Percentiles rank a stretch among this genome's conserved stretches.
Evolutionary conservation across 2,797 vertebrate genomes (phyloP).

Genomic region (Merluccius polli): DNA sequence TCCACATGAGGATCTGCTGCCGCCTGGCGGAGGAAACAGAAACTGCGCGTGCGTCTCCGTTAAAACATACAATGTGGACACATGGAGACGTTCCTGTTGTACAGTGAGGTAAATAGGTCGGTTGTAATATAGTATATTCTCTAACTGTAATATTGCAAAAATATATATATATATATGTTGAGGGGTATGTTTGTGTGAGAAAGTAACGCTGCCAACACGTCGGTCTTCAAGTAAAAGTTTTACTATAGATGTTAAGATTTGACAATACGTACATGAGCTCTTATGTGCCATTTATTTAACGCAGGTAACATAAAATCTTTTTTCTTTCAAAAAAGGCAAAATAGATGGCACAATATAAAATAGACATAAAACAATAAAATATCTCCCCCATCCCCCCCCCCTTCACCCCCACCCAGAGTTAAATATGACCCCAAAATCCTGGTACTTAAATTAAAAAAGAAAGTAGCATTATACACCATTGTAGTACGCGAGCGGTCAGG

Average conservation of each 20-base stretch:
- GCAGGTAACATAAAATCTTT: constrained; percentile 9
- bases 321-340: constrained; percentile 20
- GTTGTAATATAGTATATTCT: not conserved
- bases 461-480: constrained; percentile 9
- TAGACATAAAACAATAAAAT: constrained; percentile 34
- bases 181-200: not conserved
- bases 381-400: not conserved
- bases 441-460: not conserved
- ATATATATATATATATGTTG: not conserved
- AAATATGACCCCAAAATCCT: not conserved
- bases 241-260: not conserved
- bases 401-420: not conserved
- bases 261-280: constrained; percentile 13
- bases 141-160: constrained; percentile 5
- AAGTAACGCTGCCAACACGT: not conserved
- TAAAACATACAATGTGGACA: not conserved
- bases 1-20: constrained; percentile 36
- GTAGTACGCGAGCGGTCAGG: constrained; percentile 3
- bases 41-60: not conserved
- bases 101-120: not conserved
- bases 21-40: constrained; percentile 43
- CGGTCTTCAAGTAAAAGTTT: not conserved
- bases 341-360: constrained; percentile 44
- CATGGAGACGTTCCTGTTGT: not conserved
- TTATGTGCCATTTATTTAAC: constrained; percentile 38